Percentiles rank a stretch among this genome's conserved stretches.
These are phyloP conservation scores for Drosophila conformis DNA, from an alignment of 2,888 invertebrate genomes.

Conservation along the genomic window DNA sequence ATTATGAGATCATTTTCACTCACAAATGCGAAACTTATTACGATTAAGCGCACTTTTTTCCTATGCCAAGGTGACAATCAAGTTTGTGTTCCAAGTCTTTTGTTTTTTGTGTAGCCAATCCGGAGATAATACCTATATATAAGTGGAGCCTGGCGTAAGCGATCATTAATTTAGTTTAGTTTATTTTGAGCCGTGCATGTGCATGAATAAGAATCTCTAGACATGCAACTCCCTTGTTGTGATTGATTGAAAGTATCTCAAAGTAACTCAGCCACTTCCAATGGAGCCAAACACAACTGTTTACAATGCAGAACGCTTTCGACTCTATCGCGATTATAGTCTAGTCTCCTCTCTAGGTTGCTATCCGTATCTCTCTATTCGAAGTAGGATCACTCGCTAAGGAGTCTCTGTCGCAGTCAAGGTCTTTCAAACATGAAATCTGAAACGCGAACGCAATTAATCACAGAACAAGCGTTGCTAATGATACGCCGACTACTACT, in stretches of 20 bases:
- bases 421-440: conserved; percentile 11
- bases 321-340: background rate
- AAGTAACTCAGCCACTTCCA: background rate
- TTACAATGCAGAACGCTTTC: background rate
- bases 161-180: conserved; percentile 12
- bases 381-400: background rate
- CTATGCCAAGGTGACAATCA: conserved; percentile 17
- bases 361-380: background rate
- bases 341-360: background rate
- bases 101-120: conserved; percentile 9
- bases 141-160: conserved; percentile 4
- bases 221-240: background rate
- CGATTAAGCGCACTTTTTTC: conserved; percentile 11
- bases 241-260: background rate
- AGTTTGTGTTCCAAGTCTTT: conserved; percentile 45
- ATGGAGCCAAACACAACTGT: background rate
- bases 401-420: background rate
- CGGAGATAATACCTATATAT: conserved; percentile 10
- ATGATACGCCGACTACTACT: conserved; percentile 7
- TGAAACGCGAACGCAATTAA: conserved; percentile 19
- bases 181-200: background rate
- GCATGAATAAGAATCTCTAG: background rate
- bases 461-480: conserved; percentile 27
- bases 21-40: conserved; percentile 14
- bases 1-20: conserved; percentile 37